A percentile compares a stretch with the other conserved stretches of the same genome.
Conservation (phyloP, 2,113 vertebrate genomes). For the Ploceus nigricollis region DNA sequence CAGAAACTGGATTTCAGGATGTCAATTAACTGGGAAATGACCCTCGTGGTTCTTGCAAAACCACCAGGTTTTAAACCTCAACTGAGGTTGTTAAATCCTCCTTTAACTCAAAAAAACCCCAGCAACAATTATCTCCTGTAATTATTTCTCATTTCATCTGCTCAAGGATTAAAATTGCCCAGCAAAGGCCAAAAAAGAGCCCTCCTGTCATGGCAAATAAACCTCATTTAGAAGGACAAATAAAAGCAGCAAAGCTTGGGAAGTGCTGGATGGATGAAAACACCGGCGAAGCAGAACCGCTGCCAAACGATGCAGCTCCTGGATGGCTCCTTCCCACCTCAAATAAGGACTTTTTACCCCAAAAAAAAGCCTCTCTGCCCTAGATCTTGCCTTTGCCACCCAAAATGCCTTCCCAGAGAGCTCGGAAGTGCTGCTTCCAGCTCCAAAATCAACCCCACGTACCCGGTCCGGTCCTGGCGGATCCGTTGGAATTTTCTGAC, state of each 20-base stretch:
- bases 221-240: background rate
- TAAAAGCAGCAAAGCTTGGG: background rate
- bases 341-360: background rate
- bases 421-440: background rate
- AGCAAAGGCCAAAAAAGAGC: background rate
- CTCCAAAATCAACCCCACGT: background rate
- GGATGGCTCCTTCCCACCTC: background rate
- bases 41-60: accelerated
- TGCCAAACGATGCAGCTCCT: background rate
- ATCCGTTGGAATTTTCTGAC: slow-evolving; percentile 64
- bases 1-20: background rate
- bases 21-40: background rate
- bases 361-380: background rate
- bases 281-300: accelerated
- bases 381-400: background rate
- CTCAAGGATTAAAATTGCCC: background rate
- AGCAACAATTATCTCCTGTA: background rate
- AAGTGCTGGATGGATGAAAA: accelerated
- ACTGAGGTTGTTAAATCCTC: background rate
- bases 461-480: slow-evolving; percentile 73
- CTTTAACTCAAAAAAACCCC: background rate
- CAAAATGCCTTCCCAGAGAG: background rate
- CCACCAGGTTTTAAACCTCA: background rate
- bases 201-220: accelerated
- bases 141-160: background rate